Conservation (phyloP, 1,140 invertebrate species). For the Habropoda laboriosa region DNA sequence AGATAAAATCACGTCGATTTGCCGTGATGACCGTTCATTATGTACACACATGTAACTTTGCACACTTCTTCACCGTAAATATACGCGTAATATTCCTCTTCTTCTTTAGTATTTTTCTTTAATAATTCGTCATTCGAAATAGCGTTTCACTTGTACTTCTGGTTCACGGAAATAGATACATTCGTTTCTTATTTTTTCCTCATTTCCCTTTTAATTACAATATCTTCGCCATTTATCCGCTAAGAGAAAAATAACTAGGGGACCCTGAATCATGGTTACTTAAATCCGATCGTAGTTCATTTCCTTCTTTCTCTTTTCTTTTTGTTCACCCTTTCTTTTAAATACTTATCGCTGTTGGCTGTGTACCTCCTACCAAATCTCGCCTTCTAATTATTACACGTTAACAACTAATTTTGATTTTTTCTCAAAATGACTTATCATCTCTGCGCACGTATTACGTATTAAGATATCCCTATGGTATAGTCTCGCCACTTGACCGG, state of each 20-base stretch:
- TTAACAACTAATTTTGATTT: conserved; percentile 67
- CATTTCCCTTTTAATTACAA: conserved; percentile 54
- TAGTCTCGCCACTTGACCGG: conserved; percentile 36
- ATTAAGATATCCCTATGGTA: conserved; percentile 57
- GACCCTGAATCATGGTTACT: conserved; percentile 69
- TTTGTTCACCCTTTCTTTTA: too few relatives aligned
- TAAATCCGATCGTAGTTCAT: conserved; percentile 57
- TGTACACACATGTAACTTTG: conserved; percentile 27
- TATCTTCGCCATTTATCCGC: conserved; percentile 35
- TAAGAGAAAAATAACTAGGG: conserved; percentile 61
- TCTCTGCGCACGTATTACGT: conserved; percentile 56
- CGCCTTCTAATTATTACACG: neutral
- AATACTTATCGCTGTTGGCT: conserved; percentile 50
- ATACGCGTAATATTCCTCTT: conserved; percentile 31
- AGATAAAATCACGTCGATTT: conserved; percentile 27
- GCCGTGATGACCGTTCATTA: conserved; percentile 13
- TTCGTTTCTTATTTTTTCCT: conserved; percentile 19
- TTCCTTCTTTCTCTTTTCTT: too few relatives aligned
- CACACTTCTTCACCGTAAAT: conserved; percentile 15
- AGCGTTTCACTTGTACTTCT: conserved; percentile 63
- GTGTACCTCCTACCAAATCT: conserved; percentile 25
- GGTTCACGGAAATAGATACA: conserved; percentile 61
- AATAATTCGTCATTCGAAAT: conserved; percentile 61
- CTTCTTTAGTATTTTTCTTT: too few relatives aligned
- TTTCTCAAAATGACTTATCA: conserved; percentile 34